These are phyloP conservation scores for Hypolimnas misippus DNA, from an alignment of 2,888 invertebrate species.

Conservation along the genomic window DNA sequence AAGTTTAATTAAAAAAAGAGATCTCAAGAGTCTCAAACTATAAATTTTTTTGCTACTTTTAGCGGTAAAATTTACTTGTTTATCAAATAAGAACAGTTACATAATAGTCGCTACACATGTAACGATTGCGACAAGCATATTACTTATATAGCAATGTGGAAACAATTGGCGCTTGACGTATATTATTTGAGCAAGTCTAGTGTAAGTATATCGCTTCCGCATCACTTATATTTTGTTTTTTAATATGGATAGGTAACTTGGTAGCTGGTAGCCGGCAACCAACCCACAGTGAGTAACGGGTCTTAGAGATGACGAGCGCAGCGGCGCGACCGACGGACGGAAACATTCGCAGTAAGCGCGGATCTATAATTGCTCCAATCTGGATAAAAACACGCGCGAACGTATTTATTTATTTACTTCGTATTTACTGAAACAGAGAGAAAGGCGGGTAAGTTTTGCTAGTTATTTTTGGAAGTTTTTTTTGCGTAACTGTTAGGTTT, in stretches of 20 bases:
- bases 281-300: background rate
- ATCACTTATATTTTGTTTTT: too few relatives aligned
- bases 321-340: constrained; percentile 2
- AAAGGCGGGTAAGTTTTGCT: constrained; percentile 47
- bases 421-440: constrained; percentile 77
- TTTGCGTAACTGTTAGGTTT: constrained; percentile 12
- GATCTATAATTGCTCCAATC: constrained; percentile 77
- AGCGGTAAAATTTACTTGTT: too few relatives aligned
- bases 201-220: too few relatives aligned
- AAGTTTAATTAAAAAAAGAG: too few relatives aligned
- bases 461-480: constrained; percentile 33
- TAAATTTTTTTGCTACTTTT: too few relatives aligned
- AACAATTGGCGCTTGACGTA: too few relatives aligned
- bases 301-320: constrained; percentile 1
- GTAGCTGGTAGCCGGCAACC: background rate
- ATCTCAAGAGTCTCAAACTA: too few relatives aligned
- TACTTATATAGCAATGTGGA: too few relatives aligned
- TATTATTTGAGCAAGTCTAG: too few relatives aligned
- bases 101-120: too few relatives aligned
- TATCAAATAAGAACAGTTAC: too few relatives aligned
- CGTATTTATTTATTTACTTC: constrained; percentile 82
- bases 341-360: constrained; percentile 13
- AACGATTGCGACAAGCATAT: too few relatives aligned
- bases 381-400: constrained; percentile 68
- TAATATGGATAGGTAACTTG: background rate